phyloP scores from a whole-genome alignment of 2,113 vertebrate species.

The Strix aluco region DNA sequence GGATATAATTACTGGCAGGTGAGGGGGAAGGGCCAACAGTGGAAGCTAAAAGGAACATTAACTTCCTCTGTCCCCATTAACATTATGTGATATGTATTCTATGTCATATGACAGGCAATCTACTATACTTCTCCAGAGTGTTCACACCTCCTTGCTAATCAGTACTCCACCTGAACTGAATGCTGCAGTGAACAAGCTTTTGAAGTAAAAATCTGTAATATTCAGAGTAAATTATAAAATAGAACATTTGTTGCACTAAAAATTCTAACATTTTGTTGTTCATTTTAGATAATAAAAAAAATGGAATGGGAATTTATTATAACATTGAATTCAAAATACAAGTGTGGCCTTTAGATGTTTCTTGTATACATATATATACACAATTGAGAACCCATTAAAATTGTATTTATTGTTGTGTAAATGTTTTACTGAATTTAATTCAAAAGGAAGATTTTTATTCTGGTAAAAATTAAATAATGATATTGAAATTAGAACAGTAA shows the following conservation, averaged over 20 bases:
- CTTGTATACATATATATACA: background rate
- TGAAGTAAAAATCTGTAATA: background rate
- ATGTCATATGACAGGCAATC: background rate
- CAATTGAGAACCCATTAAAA: background rate
- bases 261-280: background rate
- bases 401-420: background rate
- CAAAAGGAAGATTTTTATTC: background rate
- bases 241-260: background rate
- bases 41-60: background rate
- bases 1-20: background rate
- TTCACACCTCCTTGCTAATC: background rate
- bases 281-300: background rate
- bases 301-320: background rate
- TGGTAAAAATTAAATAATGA: background rate
- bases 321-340: background rate
- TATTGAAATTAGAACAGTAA: background rate
- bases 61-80: background rate
- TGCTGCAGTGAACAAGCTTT: background rate
- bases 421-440: background rate
- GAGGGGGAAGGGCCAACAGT: background rate
- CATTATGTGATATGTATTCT: background rate
- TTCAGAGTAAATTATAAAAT: background rate
- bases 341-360: background rate
- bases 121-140: background rate
- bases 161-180: background rate